Evolutionary conservation across 2,888 invertebrate genomes (phyloP).

Genomic region (Bedellia somnulentella): DNA sequence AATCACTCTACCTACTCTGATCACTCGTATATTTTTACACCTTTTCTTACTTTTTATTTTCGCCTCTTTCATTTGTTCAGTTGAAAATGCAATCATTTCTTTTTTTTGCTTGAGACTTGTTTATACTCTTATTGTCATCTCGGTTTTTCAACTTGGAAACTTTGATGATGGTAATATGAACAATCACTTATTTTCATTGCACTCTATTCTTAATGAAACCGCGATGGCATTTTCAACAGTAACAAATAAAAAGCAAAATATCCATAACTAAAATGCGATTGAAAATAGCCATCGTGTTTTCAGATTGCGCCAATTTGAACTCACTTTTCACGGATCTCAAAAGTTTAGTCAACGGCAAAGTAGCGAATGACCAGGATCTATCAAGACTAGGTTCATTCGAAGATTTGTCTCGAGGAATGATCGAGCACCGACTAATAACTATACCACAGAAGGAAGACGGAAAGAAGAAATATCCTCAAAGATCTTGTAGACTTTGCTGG

Average conservation of each 20-base stretch:
- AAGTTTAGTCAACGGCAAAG: slow-evolving; percentile 53
- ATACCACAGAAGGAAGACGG: slow-evolving; percentile 59
- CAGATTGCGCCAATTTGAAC: slow-evolving; percentile 53
- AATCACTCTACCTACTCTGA: no score
- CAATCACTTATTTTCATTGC: neutral
- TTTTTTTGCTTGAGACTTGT: no score
- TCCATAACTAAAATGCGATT: slow-evolving; percentile 22
- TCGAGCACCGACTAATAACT: slow-evolving; percentile 45
- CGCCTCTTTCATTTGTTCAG: no score
- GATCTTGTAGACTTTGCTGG: slow-evolving; percentile 56
- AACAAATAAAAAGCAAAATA: slow-evolving; percentile 15
- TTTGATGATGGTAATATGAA: neutral
- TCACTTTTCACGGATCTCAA: slow-evolving; percentile 54
- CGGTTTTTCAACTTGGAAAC: no score
- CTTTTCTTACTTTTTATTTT: no score
- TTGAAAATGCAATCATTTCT: slow-evolving; percentile 58
- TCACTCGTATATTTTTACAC: no score
- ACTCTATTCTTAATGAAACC: slow-evolving; percentile 24
- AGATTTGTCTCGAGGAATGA: slow-evolving; percentile 26
- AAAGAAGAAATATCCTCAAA: slow-evolving; percentile 55
- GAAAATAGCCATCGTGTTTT: slow-evolving; percentile 61
- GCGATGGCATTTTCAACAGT: slow-evolving; percentile 62
- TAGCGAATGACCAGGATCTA: slow-evolving; percentile 29
- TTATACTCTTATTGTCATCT: neutral
- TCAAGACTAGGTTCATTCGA: slow-evolving; percentile 30